These are phyloP conservation scores for Chondrilla cf. caribensis DNA, from an alignment of 37 sponge, comb jelly and placozoan genomes.

Conservation along the genomic window DNA sequence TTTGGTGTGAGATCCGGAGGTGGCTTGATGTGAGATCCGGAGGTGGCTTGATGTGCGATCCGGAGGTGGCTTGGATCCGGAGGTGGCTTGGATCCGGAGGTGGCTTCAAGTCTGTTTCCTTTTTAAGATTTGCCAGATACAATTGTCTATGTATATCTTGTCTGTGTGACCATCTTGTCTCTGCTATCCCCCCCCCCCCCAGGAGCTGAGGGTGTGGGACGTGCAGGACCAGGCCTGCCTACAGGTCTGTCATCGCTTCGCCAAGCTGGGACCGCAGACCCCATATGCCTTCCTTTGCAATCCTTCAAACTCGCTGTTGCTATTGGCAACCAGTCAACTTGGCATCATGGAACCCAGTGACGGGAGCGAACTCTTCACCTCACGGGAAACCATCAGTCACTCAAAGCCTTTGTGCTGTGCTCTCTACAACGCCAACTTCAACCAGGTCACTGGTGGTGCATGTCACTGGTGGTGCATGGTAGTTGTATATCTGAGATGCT, in stretches of 20 bases:
- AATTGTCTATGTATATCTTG: no score
- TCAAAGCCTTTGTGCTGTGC: slow-evolving; percentile 80
- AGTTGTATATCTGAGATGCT: background rate
- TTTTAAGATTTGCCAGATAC: no score
- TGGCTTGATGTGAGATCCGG: no score
- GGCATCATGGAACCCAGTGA: slow-evolving; percentile 43
- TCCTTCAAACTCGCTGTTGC: slow-evolving; percentile 49
- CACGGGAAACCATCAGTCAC: slow-evolving; percentile 61
- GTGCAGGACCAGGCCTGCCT: slow-evolving; percentile 85
- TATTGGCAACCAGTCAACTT: slow-evolving; percentile 72
- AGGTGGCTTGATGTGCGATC: no score
- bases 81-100: no score
- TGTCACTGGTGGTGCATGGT: background rate
- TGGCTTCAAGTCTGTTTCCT: no score
- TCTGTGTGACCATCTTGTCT: no score
- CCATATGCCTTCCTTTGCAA: slow-evolving; percentile 74
- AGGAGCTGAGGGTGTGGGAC: slow-evolving; percentile 86
- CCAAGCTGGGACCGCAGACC: slow-evolving; percentile 43
- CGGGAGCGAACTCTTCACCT: slow-evolving; percentile 16
- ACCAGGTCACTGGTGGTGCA: slow-evolving; percentile 59
- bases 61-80: no score
- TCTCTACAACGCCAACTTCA: slow-evolving; percentile 86
- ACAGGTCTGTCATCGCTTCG: slow-evolving; percentile 59
- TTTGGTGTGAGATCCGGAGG: no score
- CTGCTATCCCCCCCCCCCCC: no score